Evolutionary conservation across 2,113 vertebrate species (phyloP).

Genomic region (Grammomys dolichurus): DNA sequence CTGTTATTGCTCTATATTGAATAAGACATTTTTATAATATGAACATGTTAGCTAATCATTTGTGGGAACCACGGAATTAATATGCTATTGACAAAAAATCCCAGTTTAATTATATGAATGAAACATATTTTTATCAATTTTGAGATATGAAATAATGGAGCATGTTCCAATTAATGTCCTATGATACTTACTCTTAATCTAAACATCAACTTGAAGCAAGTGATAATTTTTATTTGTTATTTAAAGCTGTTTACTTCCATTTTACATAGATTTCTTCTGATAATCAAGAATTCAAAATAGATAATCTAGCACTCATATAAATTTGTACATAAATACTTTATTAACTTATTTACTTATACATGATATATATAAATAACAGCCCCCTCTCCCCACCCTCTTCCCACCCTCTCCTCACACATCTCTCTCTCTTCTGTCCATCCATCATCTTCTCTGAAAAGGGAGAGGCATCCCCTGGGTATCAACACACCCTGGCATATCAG

Average conservation of each 20-base stretch:
- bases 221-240: background rate
- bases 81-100: background rate
- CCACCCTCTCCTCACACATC: too few relatives aligned
- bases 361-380: too few relatives aligned
- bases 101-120: background rate
- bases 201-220: background rate
- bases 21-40: background rate
- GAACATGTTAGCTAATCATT: background rate
- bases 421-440: too few relatives aligned
- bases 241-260: background rate
- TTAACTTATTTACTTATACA: background rate
- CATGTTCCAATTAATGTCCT: background rate
- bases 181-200: accelerated
- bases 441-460: too few relatives aligned
- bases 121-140: background rate
- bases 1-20: background rate
- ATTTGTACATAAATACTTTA: background rate
- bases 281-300: background rate
- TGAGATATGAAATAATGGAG: background rate
- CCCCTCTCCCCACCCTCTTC: too few relatives aligned
- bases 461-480: too few relatives aligned
- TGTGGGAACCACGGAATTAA: background rate
- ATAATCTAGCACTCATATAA: background rate
- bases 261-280: background rate
- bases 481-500: too few relatives aligned